Evolutionary conservation across 2,113 vertebrate genomes (phyloP).

Genomic region (Psettodes erumei): DNA sequence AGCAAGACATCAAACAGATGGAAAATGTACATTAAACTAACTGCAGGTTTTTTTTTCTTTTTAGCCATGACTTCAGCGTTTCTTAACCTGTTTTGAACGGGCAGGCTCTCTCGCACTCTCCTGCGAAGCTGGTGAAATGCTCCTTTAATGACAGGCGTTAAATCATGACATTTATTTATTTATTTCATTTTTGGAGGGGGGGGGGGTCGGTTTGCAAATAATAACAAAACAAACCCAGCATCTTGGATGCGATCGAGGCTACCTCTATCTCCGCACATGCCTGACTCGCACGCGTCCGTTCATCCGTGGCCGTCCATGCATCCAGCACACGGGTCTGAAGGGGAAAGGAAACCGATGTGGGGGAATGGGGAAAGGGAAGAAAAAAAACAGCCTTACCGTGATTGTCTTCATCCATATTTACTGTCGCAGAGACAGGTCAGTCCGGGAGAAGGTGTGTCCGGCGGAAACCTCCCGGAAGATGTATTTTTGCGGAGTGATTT

Average conservation of each 20-base stretch:
- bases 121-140: not conserved
- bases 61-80: not conserved
- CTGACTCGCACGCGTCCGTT: slow-evolving; percentile 39
- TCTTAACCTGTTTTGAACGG: not conserved
- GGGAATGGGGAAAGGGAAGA: not conserved
- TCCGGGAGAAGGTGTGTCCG: slow-evolving; percentile 46
- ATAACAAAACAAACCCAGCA: slow-evolving; percentile 34
- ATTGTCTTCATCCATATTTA: slow-evolving; percentile 83
- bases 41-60: not conserved
- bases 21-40: slow-evolving; percentile 6
- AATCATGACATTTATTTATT: too few relatives aligned
- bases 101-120: not conserved
- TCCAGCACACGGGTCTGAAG: slow-evolving; percentile 28
- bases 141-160: slow-evolving; percentile 9
- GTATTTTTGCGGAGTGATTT: not conserved
- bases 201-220: too few relatives aligned
- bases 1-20: slow-evolving; percentile 58
- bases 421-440: slow-evolving; percentile 9
- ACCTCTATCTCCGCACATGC: slow-evolving; percentile 23
- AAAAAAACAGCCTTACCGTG: slow-evolving; percentile 72
- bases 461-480: slow-evolving; percentile 26
- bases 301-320: slow-evolving; percentile 34
- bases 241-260: slow-evolving; percentile 13
- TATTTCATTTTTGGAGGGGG: too few relatives aligned
- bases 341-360: slow-evolving; percentile 17